A percentile compares a stretch with the other conserved stretches of the same genome.
phyloP scores from a whole-genome alignment of 2,113 vertebrate genomes.

The Lota lota region DNA sequence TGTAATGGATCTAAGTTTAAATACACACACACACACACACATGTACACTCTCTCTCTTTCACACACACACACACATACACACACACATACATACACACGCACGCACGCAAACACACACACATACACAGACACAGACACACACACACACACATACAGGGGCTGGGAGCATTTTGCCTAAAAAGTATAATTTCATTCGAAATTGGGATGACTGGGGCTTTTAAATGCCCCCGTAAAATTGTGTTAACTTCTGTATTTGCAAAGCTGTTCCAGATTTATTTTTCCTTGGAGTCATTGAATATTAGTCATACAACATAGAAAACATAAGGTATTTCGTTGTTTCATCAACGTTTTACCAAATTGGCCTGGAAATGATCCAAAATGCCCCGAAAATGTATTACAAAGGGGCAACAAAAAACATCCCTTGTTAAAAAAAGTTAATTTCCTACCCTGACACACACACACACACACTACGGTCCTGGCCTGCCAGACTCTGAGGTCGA shows the following conservation, averaged over 20 bases:
- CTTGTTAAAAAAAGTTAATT: conserved; percentile 6
- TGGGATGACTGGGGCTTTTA: too few relatives aligned
- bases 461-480: neutral
- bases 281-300: too few relatives aligned
- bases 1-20: neutral
- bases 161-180: too few relatives aligned
- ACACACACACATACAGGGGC: neutral
- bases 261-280: too few relatives aligned
- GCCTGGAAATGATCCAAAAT: too few relatives aligned
- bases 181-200: too few relatives aligned
- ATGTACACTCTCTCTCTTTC: neutral
- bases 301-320: too few relatives aligned
- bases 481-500: neutral
- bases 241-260: too few relatives aligned
- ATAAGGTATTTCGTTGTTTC: too few relatives aligned
- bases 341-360: too few relatives aligned
- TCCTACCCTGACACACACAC: neutral
- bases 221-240: too few relatives aligned
- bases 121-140: conserved; percentile 5
- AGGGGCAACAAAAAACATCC: conserved; percentile 36
- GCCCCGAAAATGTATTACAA: too few relatives aligned
- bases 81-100: neutral
- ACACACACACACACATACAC: conserved; percentile 1
- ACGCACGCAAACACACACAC: neutral
- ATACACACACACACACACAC: neutral